Conservation (phyloP, 2,113 vertebrate species). For the Macheiramphus alcinus region DNA sequence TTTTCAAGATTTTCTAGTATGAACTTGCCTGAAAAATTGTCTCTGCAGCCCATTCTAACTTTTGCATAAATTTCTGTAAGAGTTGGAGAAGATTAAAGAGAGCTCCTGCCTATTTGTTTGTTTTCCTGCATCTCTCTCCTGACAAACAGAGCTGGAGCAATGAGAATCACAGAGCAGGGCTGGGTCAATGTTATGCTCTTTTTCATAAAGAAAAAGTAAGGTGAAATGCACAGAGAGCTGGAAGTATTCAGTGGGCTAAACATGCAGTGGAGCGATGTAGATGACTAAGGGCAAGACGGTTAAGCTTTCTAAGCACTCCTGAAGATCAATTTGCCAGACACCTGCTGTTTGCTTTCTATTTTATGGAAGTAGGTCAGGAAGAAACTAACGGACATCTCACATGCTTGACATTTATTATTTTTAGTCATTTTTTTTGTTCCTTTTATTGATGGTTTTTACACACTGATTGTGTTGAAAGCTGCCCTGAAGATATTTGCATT, state of each 20-base stretch:
- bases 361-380: slow-evolving; percentile 36
- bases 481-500: slow-evolving; percentile 39
- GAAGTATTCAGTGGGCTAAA: not conserved
- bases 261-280: not conserved
- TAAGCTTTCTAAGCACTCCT: slow-evolving; percentile 13
- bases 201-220: not conserved
- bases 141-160: not conserved
- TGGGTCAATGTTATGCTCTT: not conserved
- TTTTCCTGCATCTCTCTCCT: not conserved
- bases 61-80: not conserved
- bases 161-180: not conserved
- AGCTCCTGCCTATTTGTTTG: not conserved
- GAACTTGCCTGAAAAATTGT: not conserved
- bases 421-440: slow-evolving; percentile 38
- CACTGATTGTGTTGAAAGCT: not conserved
- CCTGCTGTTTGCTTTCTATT: slow-evolving; percentile 50
- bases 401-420: slow-evolving; percentile 45
- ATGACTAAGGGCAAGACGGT: not conserved
- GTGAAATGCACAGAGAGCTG: not conserved
- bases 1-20: not conserved
- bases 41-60: not conserved
- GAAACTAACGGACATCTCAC: not conserved
- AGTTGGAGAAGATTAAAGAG: not conserved
- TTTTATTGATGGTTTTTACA: slow-evolving; percentile 23
- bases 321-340: slow-evolving; percentile 18